Conservation (phyloP, 2,888 invertebrate species). For the Diaprepes abbreviatus region DNA sequence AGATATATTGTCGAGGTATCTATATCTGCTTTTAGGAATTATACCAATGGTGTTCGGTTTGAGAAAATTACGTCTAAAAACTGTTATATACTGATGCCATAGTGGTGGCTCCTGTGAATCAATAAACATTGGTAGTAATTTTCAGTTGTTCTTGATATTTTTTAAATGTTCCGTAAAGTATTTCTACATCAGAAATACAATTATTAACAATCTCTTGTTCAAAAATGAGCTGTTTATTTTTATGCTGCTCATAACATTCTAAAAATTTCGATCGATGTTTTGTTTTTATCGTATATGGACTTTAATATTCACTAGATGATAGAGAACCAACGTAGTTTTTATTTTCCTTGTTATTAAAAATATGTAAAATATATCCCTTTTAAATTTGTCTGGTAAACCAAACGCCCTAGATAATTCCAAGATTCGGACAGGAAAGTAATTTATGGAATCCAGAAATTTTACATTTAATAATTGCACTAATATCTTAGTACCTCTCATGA, state of each 20-base stretch:
- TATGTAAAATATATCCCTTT: slow-evolving; percentile 54
- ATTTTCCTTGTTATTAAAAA: slow-evolving; percentile 49
- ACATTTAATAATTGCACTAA: slow-evolving; percentile 42
- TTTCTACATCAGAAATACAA: slow-evolving; percentile 53
- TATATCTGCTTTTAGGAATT: slow-evolving; percentile 56
- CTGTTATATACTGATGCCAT: slow-evolving; percentile 55
- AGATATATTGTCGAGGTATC: too few relatives aligned
- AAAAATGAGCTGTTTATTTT: slow-evolving; percentile 53
- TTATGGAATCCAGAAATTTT: too few relatives aligned
- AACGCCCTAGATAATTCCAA: slow-evolving; percentile 52
- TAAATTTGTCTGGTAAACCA: slow-evolving; percentile 35
- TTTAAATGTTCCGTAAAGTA: slow-evolving; percentile 54
- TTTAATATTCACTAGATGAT: slow-evolving; percentile 39
- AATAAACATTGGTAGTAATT: slow-evolving; percentile 46
- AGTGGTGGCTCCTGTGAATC: slow-evolving; percentile 55
- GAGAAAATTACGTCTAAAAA: slow-evolving; percentile 55
- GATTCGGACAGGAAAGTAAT: slow-evolving; percentile 57
- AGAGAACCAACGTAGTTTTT: slow-evolving; percentile 42
- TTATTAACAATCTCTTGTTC: slow-evolving; percentile 54
- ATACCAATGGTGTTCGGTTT: slow-evolving; percentile 55
- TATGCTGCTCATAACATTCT: slow-evolving; percentile 37
- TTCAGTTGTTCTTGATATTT: slow-evolving; percentile 54
- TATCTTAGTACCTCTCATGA: slow-evolving; percentile 44
- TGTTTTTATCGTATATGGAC: slow-evolving; percentile 29
- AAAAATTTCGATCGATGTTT: slow-evolving; percentile 30